Base-by-base conservation (phyloP, 2,113 vertebrate genomes). In the Anguilla rostrata region DNA sequence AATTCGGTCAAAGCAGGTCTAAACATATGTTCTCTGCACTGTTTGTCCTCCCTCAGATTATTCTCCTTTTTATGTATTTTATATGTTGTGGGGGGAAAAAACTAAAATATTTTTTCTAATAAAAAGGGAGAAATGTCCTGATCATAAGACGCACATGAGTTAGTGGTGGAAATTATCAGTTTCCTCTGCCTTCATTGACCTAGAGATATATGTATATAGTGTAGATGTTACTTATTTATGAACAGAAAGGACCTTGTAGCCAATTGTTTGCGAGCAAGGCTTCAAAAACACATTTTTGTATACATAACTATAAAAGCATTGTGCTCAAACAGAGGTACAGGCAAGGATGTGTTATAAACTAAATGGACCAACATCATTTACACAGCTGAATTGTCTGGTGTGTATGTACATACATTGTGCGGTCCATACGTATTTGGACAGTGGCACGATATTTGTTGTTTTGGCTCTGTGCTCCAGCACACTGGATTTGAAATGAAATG, bases 211-310 rank as follows among this genome's bases (percentile, higher is more conserved):
- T 8, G n/a, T 2, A 80, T 80, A 41, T n/a, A n/a, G 22, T 75
- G 15, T 40, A 18, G 15, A 80, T 80, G 3, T 12, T 26, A 79
- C 26, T 18, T 78, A 53, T 56, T 79, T 78, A 84, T 41, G 41
- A 78, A 46, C 83, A 49, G 26, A 79, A 57, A 79, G 71, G 29
- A 39, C 16, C 3, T 66, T 26, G 60, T 39, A 9, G 16, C 40
- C 41, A 29, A 78, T 66, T 78, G 20, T 20, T 11, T 75, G 41
- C 11, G 84, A 53, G 57, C 15, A 85, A 78, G 6, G 5, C 15
- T 80, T 56, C n/a, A 78, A 80, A 39, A 29, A 79, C 49, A 26
- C 80, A 80, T 85, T 85, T 85, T 85, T 85, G 43, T 46, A 85
- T 85, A 85, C 41, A 11, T 12, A 22, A 56, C 34, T 29, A 79